These are phyloP conservation scores for Acomys russatus DNA, from an alignment of 2,797 vertebrate species.

Conservation along the genomic window DNA sequence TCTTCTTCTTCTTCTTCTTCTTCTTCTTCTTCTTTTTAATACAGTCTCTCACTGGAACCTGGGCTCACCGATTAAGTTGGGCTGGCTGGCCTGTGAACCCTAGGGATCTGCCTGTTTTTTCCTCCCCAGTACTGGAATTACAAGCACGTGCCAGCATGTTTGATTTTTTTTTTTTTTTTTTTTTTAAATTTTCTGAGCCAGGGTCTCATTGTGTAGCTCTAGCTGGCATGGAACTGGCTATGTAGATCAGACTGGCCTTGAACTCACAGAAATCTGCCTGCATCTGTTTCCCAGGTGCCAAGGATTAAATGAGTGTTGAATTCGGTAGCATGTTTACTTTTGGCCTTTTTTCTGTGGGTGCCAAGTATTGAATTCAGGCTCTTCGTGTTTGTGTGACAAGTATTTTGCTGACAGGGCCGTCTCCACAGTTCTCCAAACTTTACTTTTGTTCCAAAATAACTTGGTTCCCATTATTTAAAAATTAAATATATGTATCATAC, in stretches of 20 bases:
- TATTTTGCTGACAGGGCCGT: background rate
- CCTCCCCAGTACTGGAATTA: background rate
- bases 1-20: background rate
- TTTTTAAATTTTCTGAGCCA: background rate
- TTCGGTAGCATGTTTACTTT: background rate
- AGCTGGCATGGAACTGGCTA: background rate
- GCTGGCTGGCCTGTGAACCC: background rate
- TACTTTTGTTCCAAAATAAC: slow-evolving; percentile 56
- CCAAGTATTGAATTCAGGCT: background rate
- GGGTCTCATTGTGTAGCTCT: background rate
- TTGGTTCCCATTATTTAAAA: background rate
- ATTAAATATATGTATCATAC: background rate
- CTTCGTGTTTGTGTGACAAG: background rate
- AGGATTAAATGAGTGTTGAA: background rate
- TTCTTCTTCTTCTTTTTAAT: background rate
- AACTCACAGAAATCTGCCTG: background rate
- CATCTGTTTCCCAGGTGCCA: background rate
- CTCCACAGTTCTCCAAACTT: background rate
- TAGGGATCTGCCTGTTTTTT: background rate
- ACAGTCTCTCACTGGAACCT: background rate
- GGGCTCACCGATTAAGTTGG: background rate
- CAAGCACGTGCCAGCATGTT: background rate
- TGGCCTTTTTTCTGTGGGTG: background rate
- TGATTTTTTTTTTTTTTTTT: background rate
- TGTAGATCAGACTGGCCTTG: background rate